phyloP scores from a whole-genome alignment of 2,888 invertebrate genomes.

The Imbricaverruca yamaguchii region DNA sequence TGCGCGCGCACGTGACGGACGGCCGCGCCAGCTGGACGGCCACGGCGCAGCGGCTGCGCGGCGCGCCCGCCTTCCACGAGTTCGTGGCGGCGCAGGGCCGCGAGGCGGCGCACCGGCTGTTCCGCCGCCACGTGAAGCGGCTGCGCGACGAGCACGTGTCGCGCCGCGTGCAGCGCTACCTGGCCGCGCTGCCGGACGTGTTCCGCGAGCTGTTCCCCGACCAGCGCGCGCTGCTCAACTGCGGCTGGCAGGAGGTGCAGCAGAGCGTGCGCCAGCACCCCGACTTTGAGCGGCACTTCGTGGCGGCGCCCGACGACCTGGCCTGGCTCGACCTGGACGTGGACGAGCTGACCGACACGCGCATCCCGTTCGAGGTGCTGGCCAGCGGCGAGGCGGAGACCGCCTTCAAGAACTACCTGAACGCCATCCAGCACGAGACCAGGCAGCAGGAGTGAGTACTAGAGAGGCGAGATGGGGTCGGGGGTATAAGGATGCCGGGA shows the following conservation, averaged over 20 bases:
- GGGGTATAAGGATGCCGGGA: no score
- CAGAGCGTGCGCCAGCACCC: constrained; percentile 80
- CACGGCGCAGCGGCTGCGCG: constrained; percentile 73
- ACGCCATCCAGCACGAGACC: constrained; percentile 83
- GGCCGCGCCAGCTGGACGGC: constrained; percentile 77
- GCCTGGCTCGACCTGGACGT: constrained; percentile 63
- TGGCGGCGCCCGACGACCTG: constrained; percentile 61
- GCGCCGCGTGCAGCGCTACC: constrained; percentile 64
- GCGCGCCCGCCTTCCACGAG: constrained; percentile 79
- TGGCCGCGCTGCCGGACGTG: constrained; percentile 67
- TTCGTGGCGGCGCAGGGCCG: constrained; percentile 46
- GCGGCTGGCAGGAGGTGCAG: constrained; percentile 82
- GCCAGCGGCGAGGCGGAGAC: constrained; percentile 86
- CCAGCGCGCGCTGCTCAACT: constrained; percentile 43
- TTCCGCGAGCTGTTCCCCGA: constrained; percentile 71
- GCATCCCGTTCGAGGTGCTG: constrained; percentile 87
- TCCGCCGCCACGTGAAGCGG: constrained; percentile 68
- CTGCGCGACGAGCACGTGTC: constrained; percentile 72
- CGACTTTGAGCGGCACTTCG: constrained; percentile 89
- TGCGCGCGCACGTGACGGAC: constrained; percentile 39
- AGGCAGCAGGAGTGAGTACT: constrained; percentile 77
- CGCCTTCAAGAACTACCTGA: constrained; percentile 83
- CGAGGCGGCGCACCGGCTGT: constrained; percentile 66
- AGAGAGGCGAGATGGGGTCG: no score
- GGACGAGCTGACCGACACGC: constrained; percentile 50